Evolutionary conservation across 2,888 invertebrate genomes (phyloP), one percentile per base, ranked within the genome.

Genomic region (Oligia strigilis): DNA sequence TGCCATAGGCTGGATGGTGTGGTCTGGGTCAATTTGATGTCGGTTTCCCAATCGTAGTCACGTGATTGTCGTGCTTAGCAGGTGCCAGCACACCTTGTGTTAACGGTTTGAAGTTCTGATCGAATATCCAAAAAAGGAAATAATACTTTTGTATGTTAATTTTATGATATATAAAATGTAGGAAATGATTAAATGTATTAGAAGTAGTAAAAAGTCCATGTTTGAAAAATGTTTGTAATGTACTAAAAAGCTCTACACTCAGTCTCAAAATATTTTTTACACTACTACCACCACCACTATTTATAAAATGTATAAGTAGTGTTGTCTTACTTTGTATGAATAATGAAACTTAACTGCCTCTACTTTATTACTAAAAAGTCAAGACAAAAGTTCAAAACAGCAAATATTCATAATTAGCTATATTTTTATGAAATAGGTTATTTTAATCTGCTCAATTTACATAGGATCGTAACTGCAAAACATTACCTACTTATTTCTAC

Each of bases 1-100:
- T 65, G 40, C 62, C 62, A 62, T 60, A 14, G 52, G 36, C 70
- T 64, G 65, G 49, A 52, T 65, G 23, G 29, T 55, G n/a, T 66
- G 74, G 75, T 66, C 72, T 84, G 84, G 84, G 49, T 72, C 74
- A 77, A 64, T 80, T 62, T 70, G 69, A 70, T 40, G 74, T 69
- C 43, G 52, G 70, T 86, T 87, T 60, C 77, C 75, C 73, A 87
- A 85, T 72, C 52, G 29, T 9, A 46, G 62, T 72, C 75, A 74
- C 40, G 79, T 86, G 78, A 19, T 55, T 67, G 36, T 62, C 40
- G 29, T 69, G 62, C 29, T 55, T 40, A 62, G n/a, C 83, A 86
- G 83, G 78, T 84, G 84, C 67, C 49, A 8, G 60, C 36, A 14
- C 86, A 82, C 73, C 72, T 82, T 82, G 76, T 49, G 11, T 49